Percentiles rank a stretch among this genome's conserved stretches.
Evolutionary conservation across 2,888 invertebrate species (phyloP).

Genomic region (Perizoma affinitatum): DNA sequence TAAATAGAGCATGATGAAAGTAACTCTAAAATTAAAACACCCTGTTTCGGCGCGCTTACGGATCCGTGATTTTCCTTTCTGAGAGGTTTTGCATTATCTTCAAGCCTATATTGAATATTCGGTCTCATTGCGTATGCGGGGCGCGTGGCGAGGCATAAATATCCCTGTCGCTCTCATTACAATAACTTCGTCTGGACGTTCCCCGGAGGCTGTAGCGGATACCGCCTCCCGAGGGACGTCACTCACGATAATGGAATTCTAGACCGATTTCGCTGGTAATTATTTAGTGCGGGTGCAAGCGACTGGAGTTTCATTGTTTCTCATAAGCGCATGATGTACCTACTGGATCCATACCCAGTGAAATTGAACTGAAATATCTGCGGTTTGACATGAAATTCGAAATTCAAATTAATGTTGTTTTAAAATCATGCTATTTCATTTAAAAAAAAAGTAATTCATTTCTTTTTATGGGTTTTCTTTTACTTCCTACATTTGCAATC

Average conservation of each 20-base stretch:
- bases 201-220: constrained; percentile 68
- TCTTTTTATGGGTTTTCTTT: too few relatives aligned
- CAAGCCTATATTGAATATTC: constrained; percentile 39
- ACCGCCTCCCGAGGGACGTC: constrained; percentile 70
- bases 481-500: too few relatives aligned
- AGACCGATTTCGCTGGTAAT: constrained; percentile 62
- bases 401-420: too few relatives aligned
- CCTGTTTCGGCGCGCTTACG: constrained; percentile 10
- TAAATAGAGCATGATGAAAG: too few relatives aligned
- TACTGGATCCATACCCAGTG: too few relatives aligned
- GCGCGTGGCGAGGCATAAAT: constrained; percentile 78
- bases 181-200: constrained; percentile 74
- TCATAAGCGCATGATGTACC: constrained; percentile 10
- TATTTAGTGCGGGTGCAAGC: constrained; percentile 51
- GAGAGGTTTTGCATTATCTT: constrained; percentile 28
- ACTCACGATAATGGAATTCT: constrained; percentile 77
- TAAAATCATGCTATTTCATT: too few relatives aligned
- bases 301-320: constrained; percentile 30
- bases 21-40: neutral
- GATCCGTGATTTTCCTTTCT: constrained; percentile 19
- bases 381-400: too few relatives aligned
- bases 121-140: constrained; percentile 75
- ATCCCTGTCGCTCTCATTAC: constrained; percentile 81
- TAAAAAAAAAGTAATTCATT: too few relatives aligned
- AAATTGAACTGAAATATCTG: too few relatives aligned